These are phyloP conservation scores for Acanthopleura granulata DNA, from an alignment of 2,888 invertebrate genomes.

Conservation along the genomic window DNA sequence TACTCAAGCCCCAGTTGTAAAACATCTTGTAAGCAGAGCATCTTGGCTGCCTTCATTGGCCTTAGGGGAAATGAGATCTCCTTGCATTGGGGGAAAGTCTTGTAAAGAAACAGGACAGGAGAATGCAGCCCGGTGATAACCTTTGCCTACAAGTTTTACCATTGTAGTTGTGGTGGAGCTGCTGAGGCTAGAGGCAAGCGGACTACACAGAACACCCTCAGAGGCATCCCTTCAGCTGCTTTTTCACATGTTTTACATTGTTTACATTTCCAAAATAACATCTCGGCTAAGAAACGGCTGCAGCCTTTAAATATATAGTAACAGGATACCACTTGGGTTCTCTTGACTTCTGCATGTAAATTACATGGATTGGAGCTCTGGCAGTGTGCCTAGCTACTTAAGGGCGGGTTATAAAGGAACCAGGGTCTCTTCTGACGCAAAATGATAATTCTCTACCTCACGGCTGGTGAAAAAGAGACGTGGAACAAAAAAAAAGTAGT, in stretches of 20 bases:
- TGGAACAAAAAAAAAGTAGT: neutral
- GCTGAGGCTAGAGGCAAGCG: no score
- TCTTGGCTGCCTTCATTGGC: slow-evolving; percentile 8
- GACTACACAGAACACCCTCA: neutral
- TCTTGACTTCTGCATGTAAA: slow-evolving; percentile 4
- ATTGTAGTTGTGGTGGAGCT: slow-evolving; percentile 6
- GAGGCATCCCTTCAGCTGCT: slow-evolving; percentile 11
- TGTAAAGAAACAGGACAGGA: slow-evolving; percentile 12
- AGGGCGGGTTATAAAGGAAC: neutral
- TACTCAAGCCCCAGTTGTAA: slow-evolving; percentile 7
- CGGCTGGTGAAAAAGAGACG: neutral
- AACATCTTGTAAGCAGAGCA: slow-evolving; percentile 8
- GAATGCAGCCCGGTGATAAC: slow-evolving; percentile 11
- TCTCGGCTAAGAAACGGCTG: neutral
- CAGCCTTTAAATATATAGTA: slow-evolving; percentile 15
- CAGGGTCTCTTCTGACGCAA: neutral
- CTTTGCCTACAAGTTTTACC: neutral
- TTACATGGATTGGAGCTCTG: slow-evolving; percentile 5
- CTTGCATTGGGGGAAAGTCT: slow-evolving; percentile 10
- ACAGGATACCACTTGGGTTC: neutral
- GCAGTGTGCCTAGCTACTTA: neutral
- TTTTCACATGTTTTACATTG: slow-evolving; percentile 15
- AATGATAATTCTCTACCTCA: slow-evolving; percentile 8
- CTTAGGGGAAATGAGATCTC: slow-evolving; percentile 16
- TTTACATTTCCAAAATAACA: slow-evolving; percentile 19